A percentile compares a stretch with the other conserved stretches of the same genome.
Evolutionary conservation across 1,140 invertebrate species (phyloP).

Genomic region (Tyrophagus putrescentiae): DNA sequence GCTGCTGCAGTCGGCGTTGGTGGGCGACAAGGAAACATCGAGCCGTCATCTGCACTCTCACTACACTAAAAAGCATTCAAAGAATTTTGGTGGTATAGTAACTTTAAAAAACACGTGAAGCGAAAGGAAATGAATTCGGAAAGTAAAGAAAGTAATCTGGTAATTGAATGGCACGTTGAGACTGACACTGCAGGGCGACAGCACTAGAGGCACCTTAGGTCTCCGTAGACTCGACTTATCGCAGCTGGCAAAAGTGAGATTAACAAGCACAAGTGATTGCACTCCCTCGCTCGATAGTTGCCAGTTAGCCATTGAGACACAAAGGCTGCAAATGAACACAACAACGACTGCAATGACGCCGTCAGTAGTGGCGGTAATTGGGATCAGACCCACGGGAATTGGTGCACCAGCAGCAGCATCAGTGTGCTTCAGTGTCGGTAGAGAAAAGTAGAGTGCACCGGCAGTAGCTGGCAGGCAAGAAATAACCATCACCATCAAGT

Average conservation of each 20-base stretch:
- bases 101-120: constrained; percentile 12
- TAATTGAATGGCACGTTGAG: constrained; percentile 3
- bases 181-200: not conserved
- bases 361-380: not conserved
- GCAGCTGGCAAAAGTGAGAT: not conserved
- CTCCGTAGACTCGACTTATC: constrained; percentile 5
- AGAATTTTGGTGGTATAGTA: too few species aligned
- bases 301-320: too few species aligned
- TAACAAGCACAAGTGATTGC: not conserved
- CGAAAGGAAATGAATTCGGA: constrained; percentile 7
- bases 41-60: too few species aligned
- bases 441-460: too few species aligned
- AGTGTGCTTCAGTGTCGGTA: too few species aligned
- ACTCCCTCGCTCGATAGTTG: too few species aligned
- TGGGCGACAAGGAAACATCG: not conserved
- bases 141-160: not conserved
- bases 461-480: too few species aligned
- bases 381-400: constrained; percentile 2
- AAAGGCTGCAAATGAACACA: not conserved
- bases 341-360: not conserved
- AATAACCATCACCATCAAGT: too few species aligned
- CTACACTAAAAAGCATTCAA: too few species aligned
- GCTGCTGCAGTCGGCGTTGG: not conserved
- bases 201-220: too few species aligned
- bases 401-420: too few species aligned